phyloP scores from a whole-genome alignment of 92 coral and sea anemone genomes.

The Isaurus tuberculatus region DNA sequence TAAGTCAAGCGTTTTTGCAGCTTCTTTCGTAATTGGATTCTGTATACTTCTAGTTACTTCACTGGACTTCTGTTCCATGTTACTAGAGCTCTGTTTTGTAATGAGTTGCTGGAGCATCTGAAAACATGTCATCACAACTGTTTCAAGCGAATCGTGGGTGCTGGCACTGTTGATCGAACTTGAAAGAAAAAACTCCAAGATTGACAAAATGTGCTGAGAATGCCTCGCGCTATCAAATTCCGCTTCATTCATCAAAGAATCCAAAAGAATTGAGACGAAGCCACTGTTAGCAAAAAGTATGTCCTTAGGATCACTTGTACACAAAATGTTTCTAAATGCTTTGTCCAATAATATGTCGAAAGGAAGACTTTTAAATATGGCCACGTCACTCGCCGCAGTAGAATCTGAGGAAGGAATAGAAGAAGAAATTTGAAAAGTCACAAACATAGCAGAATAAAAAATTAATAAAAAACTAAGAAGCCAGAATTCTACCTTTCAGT shows the following conservation, averaged over 20 bases:
- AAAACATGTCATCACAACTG: constrained; percentile 49
- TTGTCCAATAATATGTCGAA: neutral
- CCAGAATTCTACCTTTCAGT: no score
- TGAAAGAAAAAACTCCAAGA: constrained; percentile 14
- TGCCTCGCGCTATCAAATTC: neutral
- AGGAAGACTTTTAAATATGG: neutral
- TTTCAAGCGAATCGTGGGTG: neutral
- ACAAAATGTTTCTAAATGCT: neutral
- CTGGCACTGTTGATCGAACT: neutral
- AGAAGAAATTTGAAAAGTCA: neutral
- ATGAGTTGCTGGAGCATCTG: constrained; percentile 49
- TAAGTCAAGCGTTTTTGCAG: neutral
- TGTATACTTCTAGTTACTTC: neutral
- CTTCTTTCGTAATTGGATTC: neutral
- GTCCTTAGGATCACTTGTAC: neutral
- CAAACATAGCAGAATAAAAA: no score
- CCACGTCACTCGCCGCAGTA: neutral
- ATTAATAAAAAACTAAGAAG: no score
- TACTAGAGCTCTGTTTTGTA: neutral
- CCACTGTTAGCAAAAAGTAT: neutral
- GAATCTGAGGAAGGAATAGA: neutral
- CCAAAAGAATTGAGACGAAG: constrained; percentile 10
- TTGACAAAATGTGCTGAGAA: constrained; percentile 22
- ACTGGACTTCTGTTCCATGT: neutral
- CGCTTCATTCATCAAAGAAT: neutral